Percentiles rank a stretch among this genome's conserved stretches.
Conservation (phyloP, 2,113 vertebrate genomes). For the Erinaceus europaeus region DNA sequence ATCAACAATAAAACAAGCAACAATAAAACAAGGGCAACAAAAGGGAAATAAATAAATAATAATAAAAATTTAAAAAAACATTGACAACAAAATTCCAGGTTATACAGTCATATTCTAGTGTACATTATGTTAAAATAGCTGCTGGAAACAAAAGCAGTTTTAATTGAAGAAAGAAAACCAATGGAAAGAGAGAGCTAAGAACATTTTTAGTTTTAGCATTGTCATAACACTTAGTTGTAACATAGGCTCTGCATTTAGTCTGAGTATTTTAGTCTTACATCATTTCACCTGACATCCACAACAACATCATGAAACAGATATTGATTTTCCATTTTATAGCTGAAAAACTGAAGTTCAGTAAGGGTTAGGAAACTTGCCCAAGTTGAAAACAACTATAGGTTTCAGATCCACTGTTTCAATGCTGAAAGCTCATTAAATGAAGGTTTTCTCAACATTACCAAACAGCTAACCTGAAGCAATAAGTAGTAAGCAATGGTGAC, state of each 20-base stretch:
- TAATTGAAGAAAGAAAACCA: not conserved
- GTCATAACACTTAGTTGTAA: too few relatives aligned
- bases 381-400: not conserved
- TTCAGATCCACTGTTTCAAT: not conserved
- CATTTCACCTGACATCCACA: not conserved
- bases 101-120: not conserved
- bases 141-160: not conserved
- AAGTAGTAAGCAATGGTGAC: not conserved
- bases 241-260: not conserved
- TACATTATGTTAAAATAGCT: not conserved
- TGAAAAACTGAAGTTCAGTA: not conserved
- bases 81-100: too few relatives aligned
- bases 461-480: not conserved
- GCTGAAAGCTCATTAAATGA: not conserved
- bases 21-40: too few relatives aligned
- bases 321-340: not conserved
- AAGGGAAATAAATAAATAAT: too few relatives aligned
- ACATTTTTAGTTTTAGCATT: not conserved
- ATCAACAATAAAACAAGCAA: too few relatives aligned
- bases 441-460: not conserved
- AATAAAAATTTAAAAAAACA: too few relatives aligned
- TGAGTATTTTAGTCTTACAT: not conserved
- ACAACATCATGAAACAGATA: not conserved
- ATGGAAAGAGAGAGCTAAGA: not conserved
- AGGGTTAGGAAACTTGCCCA: not conserved